Evolutionary conservation across 2,888 invertebrate genomes (phyloP).

Genomic region (Cabera pusaria): DNA sequence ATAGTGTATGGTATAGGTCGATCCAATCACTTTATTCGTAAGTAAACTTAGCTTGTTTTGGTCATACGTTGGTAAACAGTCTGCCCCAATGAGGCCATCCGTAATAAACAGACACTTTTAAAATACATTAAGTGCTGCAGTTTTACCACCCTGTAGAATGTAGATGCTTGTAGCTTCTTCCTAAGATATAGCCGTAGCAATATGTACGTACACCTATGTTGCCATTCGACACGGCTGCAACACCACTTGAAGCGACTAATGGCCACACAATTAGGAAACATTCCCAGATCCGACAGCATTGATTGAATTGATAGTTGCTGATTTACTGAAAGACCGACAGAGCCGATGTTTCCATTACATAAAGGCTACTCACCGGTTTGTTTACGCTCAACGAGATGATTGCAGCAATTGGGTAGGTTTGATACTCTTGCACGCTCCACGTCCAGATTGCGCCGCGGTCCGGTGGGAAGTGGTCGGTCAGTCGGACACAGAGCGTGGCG

Average conservation of each 20-base stretch:
- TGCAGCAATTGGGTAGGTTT: constrained; percentile 69
- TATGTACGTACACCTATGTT: not conserved
- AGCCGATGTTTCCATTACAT: constrained; percentile 46
- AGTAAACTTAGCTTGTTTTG: constrained; percentile 17
- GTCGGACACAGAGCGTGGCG: constrained; percentile 23
- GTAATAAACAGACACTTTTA: not conserved
- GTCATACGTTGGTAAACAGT: constrained; percentile 7
- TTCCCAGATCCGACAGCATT: constrained; percentile 17
- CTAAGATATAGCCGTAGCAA: too few relatives aligned
- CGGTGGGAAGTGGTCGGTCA: constrained; percentile 35
- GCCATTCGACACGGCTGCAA: constrained; percentile 6
- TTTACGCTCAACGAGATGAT: constrained; percentile 81
- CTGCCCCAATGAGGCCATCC: too few relatives aligned
- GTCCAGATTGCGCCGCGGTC: constrained; percentile 39
- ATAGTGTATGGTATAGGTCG: too few relatives aligned
- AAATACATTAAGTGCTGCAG: too few relatives aligned
- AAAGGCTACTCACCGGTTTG: constrained; percentile 75
- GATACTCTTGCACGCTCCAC: constrained; percentile 75
- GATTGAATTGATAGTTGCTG: constrained; percentile 24
- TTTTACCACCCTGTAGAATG: too few relatives aligned
- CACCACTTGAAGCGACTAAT: constrained; percentile 9
- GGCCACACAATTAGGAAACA: constrained; percentile 17
- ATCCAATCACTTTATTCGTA: too few relatives aligned
- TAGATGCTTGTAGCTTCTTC: too few relatives aligned
- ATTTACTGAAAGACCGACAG: constrained; percentile 18